Base-by-base conservation (phyloP, 2,797 vertebrate genomes). In the Bufotes viridis region DNA sequence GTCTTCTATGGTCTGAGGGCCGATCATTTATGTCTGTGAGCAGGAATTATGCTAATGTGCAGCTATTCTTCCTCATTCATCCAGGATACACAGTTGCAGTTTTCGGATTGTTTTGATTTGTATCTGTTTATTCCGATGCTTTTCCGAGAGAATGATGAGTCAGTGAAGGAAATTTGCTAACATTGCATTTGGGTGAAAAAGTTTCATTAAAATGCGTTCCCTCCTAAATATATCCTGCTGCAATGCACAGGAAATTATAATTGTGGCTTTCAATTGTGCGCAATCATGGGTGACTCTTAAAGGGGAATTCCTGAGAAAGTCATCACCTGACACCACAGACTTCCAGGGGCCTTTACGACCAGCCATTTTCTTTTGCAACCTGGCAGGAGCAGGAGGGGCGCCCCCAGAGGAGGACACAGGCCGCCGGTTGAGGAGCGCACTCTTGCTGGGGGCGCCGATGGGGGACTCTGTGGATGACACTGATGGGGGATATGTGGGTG, bases 31-130 rank as follows among this genome's bases (percentile, higher is more conserved):
- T 79, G 69, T 67, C 75, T 22, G 49, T 0, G 74, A 55, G 18
- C 11, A n/a, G 24, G 72, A 76, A 65, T 53, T 24, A 63, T 86
- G 60, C 61, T 86, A 86, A 86, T 86, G 75, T 9, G 5, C 20
- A n/a, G 7, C 13, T 12, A 13, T 13, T 22, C 74, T 1, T n/a
- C 74, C 22, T 76, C 49, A 14, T 51, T 76, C 20, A 13, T 7
- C 0, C 53, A 11, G 22, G 12, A 53, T 53, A 76, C 74, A 76
- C n/a, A n/a, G 49, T 76, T 53, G 74, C 49, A 51, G 1, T 76
- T 76, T 42, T n/a, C 13, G 20, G 11, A 53, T 76, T 51, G 10
- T 49, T 53, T 18, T 26, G 15, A 42, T 42, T 34, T 76, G 42
- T 53, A 51, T 51, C 42, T n/a, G 14, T 22, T 76, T 53, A 53